phyloP scores from a whole-genome alignment of 2,797 vertebrate species.

The Valencia hispanica region DNA sequence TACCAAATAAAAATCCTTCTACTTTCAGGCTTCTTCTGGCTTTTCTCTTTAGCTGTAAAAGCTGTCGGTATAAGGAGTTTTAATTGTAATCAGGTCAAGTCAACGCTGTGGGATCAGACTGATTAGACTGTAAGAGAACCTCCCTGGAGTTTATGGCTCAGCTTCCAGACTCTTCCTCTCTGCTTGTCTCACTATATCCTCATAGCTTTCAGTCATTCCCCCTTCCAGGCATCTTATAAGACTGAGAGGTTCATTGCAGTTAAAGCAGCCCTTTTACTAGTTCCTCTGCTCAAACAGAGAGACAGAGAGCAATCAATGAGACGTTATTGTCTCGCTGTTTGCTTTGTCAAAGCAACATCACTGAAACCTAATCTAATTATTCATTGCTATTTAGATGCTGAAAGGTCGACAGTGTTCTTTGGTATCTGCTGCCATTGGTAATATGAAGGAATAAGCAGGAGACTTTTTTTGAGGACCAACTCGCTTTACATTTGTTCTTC shows the following conservation, averaged over 20 bases:
- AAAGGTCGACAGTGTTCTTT: slow-evolving; percentile 8
- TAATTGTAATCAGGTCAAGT: slow-evolving; percentile 73
- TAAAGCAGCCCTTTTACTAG: slow-evolving; percentile 25
- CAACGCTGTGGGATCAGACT: slow-evolving; percentile 61
- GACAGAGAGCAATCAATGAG: slow-evolving; percentile 33
- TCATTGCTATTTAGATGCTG: slow-evolving; percentile 24
- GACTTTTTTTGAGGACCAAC: not conserved
- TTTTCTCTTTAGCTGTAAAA: slow-evolving; percentile 36
- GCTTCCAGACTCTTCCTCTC: slow-evolving; percentile 41
- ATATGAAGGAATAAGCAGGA: not conserved
- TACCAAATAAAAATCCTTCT: slow-evolving; percentile 27
- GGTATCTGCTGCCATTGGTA: not conserved
- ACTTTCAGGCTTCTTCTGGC: slow-evolving; percentile 21
- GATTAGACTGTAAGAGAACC: slow-evolving; percentile 66
- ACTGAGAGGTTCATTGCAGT: slow-evolving; percentile 34
- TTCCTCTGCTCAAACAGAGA: slow-evolving; percentile 29
- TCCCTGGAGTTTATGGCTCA: slow-evolving; percentile 50
- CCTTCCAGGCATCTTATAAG: slow-evolving; percentile 38
- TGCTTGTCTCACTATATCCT: slow-evolving; percentile 14
- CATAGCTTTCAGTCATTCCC: slow-evolving; percentile 35
- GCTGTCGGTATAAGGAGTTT: slow-evolving; percentile 41
- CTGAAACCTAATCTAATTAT: slow-evolving; percentile 24
- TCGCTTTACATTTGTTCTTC: not conserved
- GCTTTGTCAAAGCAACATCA: slow-evolving; percentile 25
- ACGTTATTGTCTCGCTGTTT: slow-evolving; percentile 29